phyloP scores from a whole-genome alignment of 1,140 invertebrate species.

The Leptoteleia sp. region DNA sequence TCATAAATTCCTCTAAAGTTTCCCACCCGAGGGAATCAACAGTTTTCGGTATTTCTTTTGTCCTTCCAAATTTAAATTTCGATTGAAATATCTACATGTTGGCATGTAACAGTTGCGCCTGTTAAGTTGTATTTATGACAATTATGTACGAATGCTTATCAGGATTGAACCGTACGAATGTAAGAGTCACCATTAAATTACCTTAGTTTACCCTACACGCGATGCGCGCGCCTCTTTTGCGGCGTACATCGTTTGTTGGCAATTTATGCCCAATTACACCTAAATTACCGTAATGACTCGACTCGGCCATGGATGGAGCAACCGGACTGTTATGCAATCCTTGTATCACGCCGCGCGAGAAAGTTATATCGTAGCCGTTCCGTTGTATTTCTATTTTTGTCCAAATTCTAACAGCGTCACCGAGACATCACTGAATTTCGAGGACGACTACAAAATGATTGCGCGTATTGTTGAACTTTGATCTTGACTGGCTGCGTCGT shows the following conservation, averaged over 20 bases:
- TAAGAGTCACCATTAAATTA: constrained; percentile 34
- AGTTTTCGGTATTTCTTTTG: no score
- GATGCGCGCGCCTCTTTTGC: constrained; percentile 51
- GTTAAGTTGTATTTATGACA: neutral
- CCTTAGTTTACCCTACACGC: constrained; percentile 39
- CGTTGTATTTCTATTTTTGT: constrained; percentile 59
- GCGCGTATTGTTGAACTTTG: constrained; percentile 43
- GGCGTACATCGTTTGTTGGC: constrained; percentile 53
- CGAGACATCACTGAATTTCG: constrained; percentile 43
- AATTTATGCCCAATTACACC: constrained; percentile 74
- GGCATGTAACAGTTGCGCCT: neutral
- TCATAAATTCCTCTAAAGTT: no score
- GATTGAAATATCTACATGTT: no score
- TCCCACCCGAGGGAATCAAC: no score
- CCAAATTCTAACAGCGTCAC: constrained; percentile 58
- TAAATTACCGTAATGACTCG: constrained; percentile 73
- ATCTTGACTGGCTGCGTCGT: no score
- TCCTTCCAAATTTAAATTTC: no score
- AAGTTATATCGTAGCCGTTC: constrained; percentile 46
- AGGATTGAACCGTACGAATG: constrained; percentile 1
- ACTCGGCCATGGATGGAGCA: constrained; percentile 68
- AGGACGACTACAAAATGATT: constrained; percentile 50
- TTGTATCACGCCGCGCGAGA: constrained; percentile 64
- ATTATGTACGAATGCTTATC: no score
- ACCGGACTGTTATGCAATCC: constrained; percentile 69